Evolutionary conservation across 2,888 invertebrate genomes (phyloP).

Genomic region (Zelleria hepariella): DNA sequence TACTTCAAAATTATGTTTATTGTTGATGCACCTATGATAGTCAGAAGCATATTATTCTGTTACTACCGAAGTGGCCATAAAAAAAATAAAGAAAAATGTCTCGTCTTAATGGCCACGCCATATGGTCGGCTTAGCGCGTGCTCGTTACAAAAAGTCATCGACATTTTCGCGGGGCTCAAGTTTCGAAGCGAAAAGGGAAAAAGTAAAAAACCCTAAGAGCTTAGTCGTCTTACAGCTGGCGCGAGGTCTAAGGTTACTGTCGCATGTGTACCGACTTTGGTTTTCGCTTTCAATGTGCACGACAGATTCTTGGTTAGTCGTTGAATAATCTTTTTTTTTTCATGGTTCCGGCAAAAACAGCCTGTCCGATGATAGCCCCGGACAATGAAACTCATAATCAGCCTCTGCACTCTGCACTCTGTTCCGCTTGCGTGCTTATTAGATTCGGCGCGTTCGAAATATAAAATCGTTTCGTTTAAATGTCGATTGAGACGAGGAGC

Average conservation of each 20-base stretch:
- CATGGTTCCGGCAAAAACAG: too few relatives aligned
- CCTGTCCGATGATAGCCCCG: too few relatives aligned
- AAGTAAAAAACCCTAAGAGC: slow-evolving; percentile 34
- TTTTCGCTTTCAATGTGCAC: not conserved
- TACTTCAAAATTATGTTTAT: not conserved
- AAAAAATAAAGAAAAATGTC: slow-evolving; percentile 10
- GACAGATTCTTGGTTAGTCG: not conserved
- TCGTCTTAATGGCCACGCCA: slow-evolving; percentile 41
- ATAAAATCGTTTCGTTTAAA: not conserved
- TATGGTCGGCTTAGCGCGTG: slow-evolving; percentile 63
- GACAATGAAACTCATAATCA: too few relatives aligned
- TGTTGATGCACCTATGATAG: not conserved
- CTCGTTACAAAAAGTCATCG: slow-evolving; percentile 37
- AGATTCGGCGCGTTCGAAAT: not conserved
- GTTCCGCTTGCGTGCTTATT: too few relatives aligned
- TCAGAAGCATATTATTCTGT: not conserved
- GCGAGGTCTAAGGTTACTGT: slow-evolving; percentile 56
- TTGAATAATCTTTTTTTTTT: not conserved
- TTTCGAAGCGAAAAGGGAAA: slow-evolving; percentile 43
- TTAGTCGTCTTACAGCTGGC: slow-evolving; percentile 47
- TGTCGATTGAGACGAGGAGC: not conserved
- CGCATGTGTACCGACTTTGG: slow-evolving; percentile 28
- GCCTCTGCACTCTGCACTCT: not conserved
- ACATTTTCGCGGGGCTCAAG: slow-evolving; percentile 55
- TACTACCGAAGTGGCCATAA: not conserved